phyloP scores from a whole-genome alignment of 2,113 vertebrate genomes.

The Sinocyclocheilus anshuiensis region DNA sequence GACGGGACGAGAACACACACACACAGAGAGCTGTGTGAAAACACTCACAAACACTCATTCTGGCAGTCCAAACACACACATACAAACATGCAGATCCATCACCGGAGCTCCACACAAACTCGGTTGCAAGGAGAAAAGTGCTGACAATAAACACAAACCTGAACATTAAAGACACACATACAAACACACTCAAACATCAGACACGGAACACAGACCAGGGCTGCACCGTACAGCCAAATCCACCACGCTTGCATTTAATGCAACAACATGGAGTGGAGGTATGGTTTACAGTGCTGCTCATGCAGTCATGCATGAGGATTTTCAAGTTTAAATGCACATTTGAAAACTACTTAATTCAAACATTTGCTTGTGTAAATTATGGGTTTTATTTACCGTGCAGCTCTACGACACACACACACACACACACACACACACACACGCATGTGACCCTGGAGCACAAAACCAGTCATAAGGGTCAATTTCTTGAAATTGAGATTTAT shows the following conservation, averaged over 20 bases:
- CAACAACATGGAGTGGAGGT: too few relatives aligned
- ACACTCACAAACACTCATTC: not conserved
- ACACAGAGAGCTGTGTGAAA: not conserved
- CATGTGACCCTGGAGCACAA: too few relatives aligned
- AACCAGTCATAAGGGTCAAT: too few relatives aligned
- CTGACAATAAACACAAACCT: not conserved
- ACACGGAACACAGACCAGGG: not conserved
- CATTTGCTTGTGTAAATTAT: not conserved
- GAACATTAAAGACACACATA: conserved; percentile 32
- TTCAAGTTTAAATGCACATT: not conserved
- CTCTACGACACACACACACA: conserved; percentile 46
- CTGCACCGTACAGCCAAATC: conserved; percentile 8
- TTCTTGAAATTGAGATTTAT: too few relatives aligned
- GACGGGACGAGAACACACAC: conserved; percentile 7
- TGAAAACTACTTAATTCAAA: not conserved
- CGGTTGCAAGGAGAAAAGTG: conserved; percentile 14
- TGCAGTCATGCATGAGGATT: not conserved
- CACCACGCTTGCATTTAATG: not conserved
- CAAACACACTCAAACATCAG: conserved; percentile 24
- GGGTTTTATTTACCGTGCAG: conserved; percentile 40
- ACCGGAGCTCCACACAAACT: not conserved
- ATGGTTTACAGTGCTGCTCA: not conserved
- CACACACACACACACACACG: conserved; percentile 5
- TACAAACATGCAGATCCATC: conserved; percentile 3
- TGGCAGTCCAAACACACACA: conserved; percentile 8